Conservation (phyloP, 2,888 invertebrate species). For the Aphidius colemani region DNA sequence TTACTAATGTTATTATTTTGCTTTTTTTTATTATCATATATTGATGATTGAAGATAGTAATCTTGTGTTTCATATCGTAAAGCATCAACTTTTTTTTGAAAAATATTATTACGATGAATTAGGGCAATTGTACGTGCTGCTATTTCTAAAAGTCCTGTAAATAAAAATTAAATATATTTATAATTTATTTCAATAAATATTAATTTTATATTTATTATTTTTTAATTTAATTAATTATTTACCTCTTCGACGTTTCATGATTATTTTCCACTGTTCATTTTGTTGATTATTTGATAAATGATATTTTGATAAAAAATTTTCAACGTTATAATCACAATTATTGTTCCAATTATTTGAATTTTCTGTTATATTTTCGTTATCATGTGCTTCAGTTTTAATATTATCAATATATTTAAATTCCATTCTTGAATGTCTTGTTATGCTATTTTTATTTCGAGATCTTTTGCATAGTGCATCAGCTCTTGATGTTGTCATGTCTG, state of each 20-base stretch:
- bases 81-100: constrained; percentile 48
- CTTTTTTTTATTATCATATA: constrained; percentile 43
- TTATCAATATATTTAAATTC: constrained; percentile 29
- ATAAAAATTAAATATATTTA: neutral
- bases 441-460: constrained; percentile 35
- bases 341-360: constrained; percentile 9
- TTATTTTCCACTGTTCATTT: constrained; percentile 35
- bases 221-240: constrained; percentile 4
- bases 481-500: constrained; percentile 41
- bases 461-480: constrained; percentile 37
- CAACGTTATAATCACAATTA: neutral
- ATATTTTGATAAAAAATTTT: constrained; percentile 24
- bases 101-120: constrained; percentile 46
- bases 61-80: constrained; percentile 46
- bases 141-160: constrained; percentile 46
- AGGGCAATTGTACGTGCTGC: constrained; percentile 47
- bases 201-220: neutral
- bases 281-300: constrained; percentile 17
- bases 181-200: neutral
- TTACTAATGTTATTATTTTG: constrained; percentile 43
- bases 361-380: neutral
- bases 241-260: constrained; percentile 45
- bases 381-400: too few species aligned
- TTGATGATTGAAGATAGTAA: constrained; percentile 42
- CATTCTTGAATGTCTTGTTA: constrained; percentile 35